Evolutionary conservation across 2,113 vertebrate species (phyloP).

Genomic region (Regulus satrapa): DNA sequence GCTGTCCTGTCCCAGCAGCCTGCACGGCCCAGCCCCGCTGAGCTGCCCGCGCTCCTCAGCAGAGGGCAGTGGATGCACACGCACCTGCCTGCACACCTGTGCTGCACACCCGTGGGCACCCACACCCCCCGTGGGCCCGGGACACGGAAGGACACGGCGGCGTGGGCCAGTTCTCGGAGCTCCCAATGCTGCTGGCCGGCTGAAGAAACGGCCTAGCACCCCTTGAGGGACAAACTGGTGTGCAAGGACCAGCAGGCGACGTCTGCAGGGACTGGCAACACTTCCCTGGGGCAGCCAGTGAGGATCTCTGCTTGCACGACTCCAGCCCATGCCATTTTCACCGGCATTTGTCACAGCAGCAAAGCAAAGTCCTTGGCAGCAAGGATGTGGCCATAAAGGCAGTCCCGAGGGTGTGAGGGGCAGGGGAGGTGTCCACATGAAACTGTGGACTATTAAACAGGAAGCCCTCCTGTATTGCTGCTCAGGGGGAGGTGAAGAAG

Average conservation of each 20-base stretch:
- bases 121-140: background rate
- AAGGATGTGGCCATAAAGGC: background rate
- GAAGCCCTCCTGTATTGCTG: background rate
- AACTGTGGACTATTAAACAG: background rate
- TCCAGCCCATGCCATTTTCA: background rate
- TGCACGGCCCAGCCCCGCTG: background rate
- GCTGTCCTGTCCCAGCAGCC: background rate
- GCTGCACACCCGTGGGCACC: background rate
- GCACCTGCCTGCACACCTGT: background rate
- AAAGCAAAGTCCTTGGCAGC: background rate
- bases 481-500: background rate
- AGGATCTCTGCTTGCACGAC: background rate
- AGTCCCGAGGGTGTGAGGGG: background rate
- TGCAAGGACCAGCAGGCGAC: background rate
- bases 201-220: background rate
- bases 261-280: background rate
- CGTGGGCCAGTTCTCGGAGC: rapidly evolving
- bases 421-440: rapidly evolving
- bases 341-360: background rate
- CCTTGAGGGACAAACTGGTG: rapidly evolving
- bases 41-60: background rate
- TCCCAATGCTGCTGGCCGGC: rapidly evolving
- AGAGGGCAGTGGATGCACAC: conserved; percentile 37
- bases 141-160: background rate
- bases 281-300: rapidly evolving